phyloP scores from a whole-genome alignment of 1,140 invertebrate genomes.

The Aphelenchoides fujianensis region DNA sequence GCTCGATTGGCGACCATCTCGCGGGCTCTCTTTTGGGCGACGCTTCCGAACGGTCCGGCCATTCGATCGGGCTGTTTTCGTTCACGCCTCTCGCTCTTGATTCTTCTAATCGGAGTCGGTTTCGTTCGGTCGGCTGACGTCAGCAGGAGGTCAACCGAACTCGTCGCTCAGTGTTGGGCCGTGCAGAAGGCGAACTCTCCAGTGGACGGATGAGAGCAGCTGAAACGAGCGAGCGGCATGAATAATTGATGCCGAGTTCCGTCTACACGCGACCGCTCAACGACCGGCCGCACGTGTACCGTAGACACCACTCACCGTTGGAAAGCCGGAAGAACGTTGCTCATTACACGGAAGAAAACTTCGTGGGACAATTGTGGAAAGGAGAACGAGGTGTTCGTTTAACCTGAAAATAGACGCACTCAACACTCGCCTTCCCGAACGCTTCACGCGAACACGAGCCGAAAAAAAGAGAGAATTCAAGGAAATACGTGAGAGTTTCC shows the following conservation, averaged over 20 bases:
- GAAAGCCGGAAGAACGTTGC: not conserved
- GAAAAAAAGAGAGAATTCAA: no score
- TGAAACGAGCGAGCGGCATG: no score
- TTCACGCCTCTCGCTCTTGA: not conserved
- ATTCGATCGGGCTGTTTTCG: not conserved
- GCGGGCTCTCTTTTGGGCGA: constrained; percentile 2
- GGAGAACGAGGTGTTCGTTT: not conserved
- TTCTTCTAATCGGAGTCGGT: not conserved
- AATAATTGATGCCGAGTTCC: no score
- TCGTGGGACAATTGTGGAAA: not conserved
- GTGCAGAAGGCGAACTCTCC: not conserved
- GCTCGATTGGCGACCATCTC: constrained; percentile 4
- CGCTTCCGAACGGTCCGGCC: constrained; percentile 1
- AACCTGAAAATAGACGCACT: not conserved
- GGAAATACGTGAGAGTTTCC: no score
- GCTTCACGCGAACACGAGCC: no score
- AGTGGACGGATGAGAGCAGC: not conserved
- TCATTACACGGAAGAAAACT: not conserved
- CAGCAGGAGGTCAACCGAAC: not conserved
- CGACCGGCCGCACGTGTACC: not conserved
- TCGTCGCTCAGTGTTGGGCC: constrained; percentile 1
- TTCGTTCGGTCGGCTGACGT: no score
- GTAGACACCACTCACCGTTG: not conserved
- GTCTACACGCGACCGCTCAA: no score
- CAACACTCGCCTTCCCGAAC: no score